Evolutionary conservation across 2,113 vertebrate species (phyloP), one percentile per base, ranked within the genome.

Genomic region (Phyllostomus discolor): DNA sequence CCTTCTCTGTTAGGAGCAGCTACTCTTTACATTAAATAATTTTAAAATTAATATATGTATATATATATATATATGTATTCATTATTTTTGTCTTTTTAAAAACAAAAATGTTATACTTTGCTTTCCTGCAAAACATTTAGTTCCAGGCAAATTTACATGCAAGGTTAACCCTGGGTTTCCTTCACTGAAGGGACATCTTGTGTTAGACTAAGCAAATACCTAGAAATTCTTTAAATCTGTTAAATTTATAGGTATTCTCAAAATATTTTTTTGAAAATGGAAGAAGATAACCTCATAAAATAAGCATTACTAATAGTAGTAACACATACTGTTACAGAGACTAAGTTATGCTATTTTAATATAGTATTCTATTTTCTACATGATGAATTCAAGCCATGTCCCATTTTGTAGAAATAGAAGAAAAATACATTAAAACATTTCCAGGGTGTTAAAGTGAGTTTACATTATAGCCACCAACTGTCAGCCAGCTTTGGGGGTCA

Each of bases 341-440:
- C 20, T 67, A 94, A 97, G 82, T 43, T 84, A 90, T 69, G 84
- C 84, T 83, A 24, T 78, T 90, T 88, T 94, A 90, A 90, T 96
- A 85, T 93, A 88, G 46, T 95, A 66, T 90, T 97, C 67, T 96
- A 92, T 98, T 98, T 97, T 98, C 78, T 92, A 81, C 83, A 67
- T 90, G 38, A 12, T 35, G 94, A 95, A 95, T 64, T 75, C 38
- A 54, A 95, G 90, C 26, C 64, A 93, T 97, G 72, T 76, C 80
- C 75, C 78, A 98, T 70, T 95, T 92, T 91, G 7, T 52, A 96
- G 95, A 97, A 88, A 88, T 95, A 82, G 96, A 62, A 94, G 12
- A n/a, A 73, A 88, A 96, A 48, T 35, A 90, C 78, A 93, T 80
- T 95, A 90, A 72, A 97, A 76, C 38, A 33, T 96, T 96, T 85